phyloP scores from a whole-genome alignment of 1,140 invertebrate species.

The Tetranychus urticae region DNA sequence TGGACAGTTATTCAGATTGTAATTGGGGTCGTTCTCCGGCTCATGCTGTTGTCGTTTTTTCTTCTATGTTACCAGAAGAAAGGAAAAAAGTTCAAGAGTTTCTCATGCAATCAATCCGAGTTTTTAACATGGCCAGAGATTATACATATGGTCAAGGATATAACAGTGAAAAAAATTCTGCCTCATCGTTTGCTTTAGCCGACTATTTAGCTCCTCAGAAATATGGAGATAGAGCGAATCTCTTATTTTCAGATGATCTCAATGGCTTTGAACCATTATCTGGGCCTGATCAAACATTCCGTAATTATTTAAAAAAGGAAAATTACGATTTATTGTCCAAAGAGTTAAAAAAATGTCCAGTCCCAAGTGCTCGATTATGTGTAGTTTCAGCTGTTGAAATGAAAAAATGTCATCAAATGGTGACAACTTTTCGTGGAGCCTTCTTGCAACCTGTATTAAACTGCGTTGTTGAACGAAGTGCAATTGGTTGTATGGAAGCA shows the following conservation, averaged over 20 bases:
- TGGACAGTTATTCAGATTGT: conserved; percentile 24
- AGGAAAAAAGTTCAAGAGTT: conserved; percentile 32
- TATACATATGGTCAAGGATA: background rate
- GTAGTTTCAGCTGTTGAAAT: conserved; percentile 71
- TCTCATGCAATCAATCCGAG: conserved; percentile 10
- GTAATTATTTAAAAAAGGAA: conserved; percentile 12
- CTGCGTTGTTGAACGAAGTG: conserved; percentile 58
- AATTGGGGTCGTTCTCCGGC: conserved; percentile 45
- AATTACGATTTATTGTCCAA: conserved; percentile 3
- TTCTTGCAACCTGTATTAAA: conserved; percentile 62
- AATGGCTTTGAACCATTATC: conserved; percentile 12
- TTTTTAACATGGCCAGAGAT: background rate
- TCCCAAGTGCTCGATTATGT: conserved; percentile 52
- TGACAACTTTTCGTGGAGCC: conserved; percentile 59
- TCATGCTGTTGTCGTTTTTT: conserved; percentile 62
- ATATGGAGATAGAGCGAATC: conserved; percentile 30
- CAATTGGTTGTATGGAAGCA: conserved; percentile 66
- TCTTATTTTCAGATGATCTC: conserved; percentile 17
- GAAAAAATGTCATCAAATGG: conserved; percentile 82
- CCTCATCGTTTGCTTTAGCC: background rate
- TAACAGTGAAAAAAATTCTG: background rate
- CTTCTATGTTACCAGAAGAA: conserved; percentile 35
- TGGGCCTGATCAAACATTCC: conserved; percentile 15
- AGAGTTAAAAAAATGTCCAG: conserved; percentile 44
- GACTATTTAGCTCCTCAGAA: conserved; percentile 18